A percentile compares a stretch with the other conserved stretches of the same genome.
These are phyloP conservation scores for Lampris megalopsis DNA, from an alignment of 2,113 vertebrate species.

Conservation along the genomic window DNA sequence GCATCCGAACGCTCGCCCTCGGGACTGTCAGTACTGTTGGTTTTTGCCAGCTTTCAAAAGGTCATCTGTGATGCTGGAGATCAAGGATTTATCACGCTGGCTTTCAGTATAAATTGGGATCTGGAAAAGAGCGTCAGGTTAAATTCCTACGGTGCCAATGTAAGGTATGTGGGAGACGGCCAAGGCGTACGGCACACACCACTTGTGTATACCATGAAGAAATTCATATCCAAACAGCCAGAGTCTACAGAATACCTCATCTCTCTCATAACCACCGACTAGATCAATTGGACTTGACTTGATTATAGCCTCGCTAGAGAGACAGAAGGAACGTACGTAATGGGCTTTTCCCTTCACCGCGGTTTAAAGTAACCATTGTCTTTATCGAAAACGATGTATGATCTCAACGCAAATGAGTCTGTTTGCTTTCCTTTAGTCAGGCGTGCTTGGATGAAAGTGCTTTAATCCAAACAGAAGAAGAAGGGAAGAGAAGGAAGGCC, in stretches of 20 bases:
- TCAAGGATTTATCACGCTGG: no score
- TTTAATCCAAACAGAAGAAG: conserved; percentile 44
- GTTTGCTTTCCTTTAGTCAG: conserved; percentile 38
- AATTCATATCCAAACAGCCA: background rate
- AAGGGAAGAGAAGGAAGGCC: conserved; percentile 21
- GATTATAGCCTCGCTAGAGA: conserved; percentile 24
- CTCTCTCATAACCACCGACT: background rate
- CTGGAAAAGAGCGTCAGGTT: no score
- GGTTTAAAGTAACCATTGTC: conserved; percentile 40
- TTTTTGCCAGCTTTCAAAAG: no score
- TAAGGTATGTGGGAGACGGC: no score
- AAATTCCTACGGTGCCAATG: no score
- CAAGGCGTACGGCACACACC: no score
- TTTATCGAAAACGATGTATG: conserved; percentile 52
- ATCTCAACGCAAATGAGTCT: conserved; percentile 28
- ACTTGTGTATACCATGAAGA: background rate
- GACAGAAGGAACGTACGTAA: conserved; percentile 20
- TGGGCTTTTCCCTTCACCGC: background rate
- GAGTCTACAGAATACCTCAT: background rate
- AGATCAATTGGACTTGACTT: conserved; percentile 14
- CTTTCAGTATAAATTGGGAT: no score
- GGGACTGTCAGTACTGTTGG: no score
- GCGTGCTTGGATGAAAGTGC: conserved; percentile 16
- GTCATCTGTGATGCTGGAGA: no score
- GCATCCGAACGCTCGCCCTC: no score